Base-by-base conservation (phyloP, 2,888 invertebrate genomes). In the Arge pagana region DNA sequence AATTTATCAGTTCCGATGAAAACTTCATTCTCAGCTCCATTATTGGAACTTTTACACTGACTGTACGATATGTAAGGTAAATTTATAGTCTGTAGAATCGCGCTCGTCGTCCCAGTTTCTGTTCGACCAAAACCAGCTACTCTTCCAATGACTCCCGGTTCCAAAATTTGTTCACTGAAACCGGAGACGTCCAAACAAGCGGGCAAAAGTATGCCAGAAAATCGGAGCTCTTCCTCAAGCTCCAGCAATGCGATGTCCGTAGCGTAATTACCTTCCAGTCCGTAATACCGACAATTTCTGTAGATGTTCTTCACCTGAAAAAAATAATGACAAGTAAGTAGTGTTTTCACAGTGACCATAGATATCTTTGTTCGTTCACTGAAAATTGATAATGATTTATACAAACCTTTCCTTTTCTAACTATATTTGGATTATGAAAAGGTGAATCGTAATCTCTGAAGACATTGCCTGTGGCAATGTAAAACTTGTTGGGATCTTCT, bases 51-150 rank as follows among this genome's bases (percentile, higher is more conserved):
- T 55, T 57, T 67, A 48, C 77, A 77, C 30, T 62, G 53, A 15
- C 33, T 56, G 13, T 56, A 36, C 1, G 70, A 51, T 8, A 76
- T 58, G 39, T 64, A 73, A 15, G 77, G 77, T 10, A 77, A 66
- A 3, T 48, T 59, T 7, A 75, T 39, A 3, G 68, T 54, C 37
- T 72, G 72, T 21, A 77, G 58, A 28, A 71, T 23, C 24, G 43
- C 61, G 54, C 76, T 76, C 1, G 64, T 57, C 4, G 50, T 2
- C 4, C 70, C 69, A 0, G 11, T 8, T 4, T 60, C 65, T 1
- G 77, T 77, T 55, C 63, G 64, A 7, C 77, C 77, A 58, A 77
- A 77, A 24, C 77, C 77, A 8, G 73, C 67, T 2, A 76, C 73
- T 56, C 55, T 68, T n/a, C 75, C 76, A 1, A 23, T 11, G 30